Evolutionary conservation across 1,140 invertebrate species (phyloP).

Genomic region (Ridgeia piscesae): DNA sequence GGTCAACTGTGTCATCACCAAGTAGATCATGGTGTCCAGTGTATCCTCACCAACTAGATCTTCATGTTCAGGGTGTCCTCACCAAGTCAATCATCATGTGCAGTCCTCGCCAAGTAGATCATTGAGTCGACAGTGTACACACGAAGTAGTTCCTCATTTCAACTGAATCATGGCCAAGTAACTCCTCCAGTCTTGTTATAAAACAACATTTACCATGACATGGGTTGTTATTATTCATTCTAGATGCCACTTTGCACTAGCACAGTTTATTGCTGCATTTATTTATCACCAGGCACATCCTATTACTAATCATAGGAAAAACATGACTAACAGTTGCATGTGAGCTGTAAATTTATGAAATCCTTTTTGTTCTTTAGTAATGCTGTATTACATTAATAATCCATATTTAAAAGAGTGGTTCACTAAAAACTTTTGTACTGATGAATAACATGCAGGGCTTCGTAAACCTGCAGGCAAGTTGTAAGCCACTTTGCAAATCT

Average conservation of each 20-base stretch:
- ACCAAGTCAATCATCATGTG: not conserved
- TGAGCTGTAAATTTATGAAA: not conserved
- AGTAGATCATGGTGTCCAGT: not conserved
- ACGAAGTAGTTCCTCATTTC: not conserved
- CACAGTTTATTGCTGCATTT: not conserved
- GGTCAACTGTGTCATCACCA: not conserved
- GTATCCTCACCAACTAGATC: not conserved
- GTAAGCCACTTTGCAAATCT: no score
- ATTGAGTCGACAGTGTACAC: not conserved
- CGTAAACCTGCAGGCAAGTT: no score
- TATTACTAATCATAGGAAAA: not conserved
- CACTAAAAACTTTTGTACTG: not conserved
- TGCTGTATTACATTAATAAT: not conserved
- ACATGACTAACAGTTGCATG: not conserved
- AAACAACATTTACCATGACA: no score
- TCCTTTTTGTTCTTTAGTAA: not conserved
- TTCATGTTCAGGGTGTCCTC: not conserved
- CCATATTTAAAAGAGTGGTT: not conserved
- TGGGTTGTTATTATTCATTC: not conserved
- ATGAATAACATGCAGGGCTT: not conserved
- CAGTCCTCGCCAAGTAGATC: not conserved
- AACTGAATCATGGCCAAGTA: not conserved
- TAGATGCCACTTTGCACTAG: not conserved
- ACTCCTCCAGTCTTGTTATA: no score
- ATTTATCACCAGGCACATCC: not conserved